Evolutionary conservation across 2,797 vertebrate species (phyloP).

Genomic region (Perodicticus potto): DNA sequence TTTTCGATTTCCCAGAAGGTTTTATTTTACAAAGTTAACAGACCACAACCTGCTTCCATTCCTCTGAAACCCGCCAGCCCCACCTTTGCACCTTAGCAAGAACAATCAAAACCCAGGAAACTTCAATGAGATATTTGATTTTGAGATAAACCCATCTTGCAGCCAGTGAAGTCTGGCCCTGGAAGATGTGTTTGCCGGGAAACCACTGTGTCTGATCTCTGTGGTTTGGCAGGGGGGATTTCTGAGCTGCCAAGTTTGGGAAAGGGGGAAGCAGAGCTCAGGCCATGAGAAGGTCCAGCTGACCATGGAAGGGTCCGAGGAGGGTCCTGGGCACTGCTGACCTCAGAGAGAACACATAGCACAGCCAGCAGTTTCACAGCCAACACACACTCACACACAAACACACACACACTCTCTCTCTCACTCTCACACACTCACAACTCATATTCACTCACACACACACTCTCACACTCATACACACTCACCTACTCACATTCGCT

Average conservation of each 20-base stretch:
- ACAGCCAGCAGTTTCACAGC: background rate
- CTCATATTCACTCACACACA: too few relatives aligned
- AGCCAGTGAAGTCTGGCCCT: background rate
- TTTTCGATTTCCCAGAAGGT: background rate
- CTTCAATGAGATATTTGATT: background rate
- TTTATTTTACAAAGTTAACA: background rate
- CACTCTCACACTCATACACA: too few relatives aligned
- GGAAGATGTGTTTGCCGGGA: background rate
- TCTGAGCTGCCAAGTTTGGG: background rate
- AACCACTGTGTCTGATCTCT: background rate
- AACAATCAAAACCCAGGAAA: background rate
- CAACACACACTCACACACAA: too few relatives aligned
- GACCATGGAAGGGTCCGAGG: too few relatives aligned
- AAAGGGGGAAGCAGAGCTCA: fast-evolving
- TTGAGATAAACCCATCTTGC: background rate
- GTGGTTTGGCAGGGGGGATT: background rate
- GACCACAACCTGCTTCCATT: background rate
- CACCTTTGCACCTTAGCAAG: background rate
- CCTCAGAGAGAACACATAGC: background rate
- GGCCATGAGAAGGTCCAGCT: background rate
- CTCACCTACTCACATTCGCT: too few relatives aligned
- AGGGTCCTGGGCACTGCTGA: background rate
- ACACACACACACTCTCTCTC: too few relatives aligned
- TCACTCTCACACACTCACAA: too few relatives aligned
- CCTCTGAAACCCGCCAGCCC: background rate